Conservation (phyloP, 2,797 vertebrate species). For the Emydoidea blandingii region DNA sequence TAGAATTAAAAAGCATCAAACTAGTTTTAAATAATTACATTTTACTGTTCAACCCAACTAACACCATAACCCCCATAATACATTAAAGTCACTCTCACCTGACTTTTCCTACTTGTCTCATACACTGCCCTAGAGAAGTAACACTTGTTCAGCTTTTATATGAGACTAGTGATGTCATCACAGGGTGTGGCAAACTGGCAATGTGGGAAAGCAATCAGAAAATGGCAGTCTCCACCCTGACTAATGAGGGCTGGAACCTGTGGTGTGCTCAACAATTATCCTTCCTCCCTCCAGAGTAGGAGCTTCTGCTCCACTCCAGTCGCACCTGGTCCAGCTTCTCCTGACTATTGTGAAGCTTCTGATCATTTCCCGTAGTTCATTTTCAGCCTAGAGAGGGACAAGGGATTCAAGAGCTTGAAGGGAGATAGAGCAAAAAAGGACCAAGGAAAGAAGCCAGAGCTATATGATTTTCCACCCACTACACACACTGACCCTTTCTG, state of each 20-base stretch:
- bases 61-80: background rate
- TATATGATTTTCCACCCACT: background rate
- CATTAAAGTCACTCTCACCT: rapidly evolving
- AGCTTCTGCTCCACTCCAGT: background rate
- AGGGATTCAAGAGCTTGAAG: background rate
- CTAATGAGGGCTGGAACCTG: background rate
- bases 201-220: background rate
- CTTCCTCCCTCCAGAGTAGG: background rate
- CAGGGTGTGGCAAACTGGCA: background rate
- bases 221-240: background rate
- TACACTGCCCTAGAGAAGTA: background rate
- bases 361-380: background rate
- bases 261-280: background rate
- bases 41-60: background rate
- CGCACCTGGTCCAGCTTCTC: background rate
- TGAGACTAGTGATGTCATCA: background rate
- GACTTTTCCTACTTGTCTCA: background rate
- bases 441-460: background rate
- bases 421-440: background rate
- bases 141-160: background rate
- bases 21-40: background rate
- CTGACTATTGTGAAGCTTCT: background rate
- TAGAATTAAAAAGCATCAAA: background rate
- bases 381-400: background rate
- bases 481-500: background rate